Evolutionary conservation across 2,797 vertebrate species (phyloP).

Genomic region (Cercopithecus diana): DNA sequence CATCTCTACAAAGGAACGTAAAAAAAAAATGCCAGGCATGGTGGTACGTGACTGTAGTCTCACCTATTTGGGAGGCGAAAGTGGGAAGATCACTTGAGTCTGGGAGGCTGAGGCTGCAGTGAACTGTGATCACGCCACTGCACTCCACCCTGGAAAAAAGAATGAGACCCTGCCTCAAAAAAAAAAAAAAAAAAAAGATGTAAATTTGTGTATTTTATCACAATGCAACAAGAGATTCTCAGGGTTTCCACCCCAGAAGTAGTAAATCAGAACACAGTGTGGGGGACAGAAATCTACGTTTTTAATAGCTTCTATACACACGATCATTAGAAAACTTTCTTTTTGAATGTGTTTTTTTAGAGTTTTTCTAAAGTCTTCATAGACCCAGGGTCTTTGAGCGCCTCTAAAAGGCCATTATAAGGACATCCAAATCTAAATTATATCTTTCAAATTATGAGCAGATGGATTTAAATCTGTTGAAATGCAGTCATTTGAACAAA

Average conservation of each 20-base stretch:
- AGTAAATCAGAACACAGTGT: not conserved
- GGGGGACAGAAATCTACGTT: not conserved
- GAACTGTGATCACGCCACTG: no score
- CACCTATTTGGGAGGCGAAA: no score
- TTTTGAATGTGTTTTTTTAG: slow-evolving; percentile 21
- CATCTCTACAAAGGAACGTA: no score
- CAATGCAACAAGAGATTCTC: not conserved
- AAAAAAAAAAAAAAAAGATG: not conserved
- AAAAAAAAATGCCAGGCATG: no score
- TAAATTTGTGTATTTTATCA: not conserved
- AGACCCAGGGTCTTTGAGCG: not conserved
- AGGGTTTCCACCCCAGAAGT: not conserved
- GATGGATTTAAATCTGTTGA: not conserved
- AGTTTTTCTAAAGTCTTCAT: not conserved
- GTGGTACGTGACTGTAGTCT: no score
- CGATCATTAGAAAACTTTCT: not conserved
- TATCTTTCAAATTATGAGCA: not conserved
- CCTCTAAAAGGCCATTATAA: not conserved
- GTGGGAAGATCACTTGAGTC: no score
- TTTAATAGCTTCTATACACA: not conserved
- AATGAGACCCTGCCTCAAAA: not conserved
- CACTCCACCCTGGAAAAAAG: not conserved
- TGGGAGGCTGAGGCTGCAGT: no score
- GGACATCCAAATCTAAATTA: not conserved
- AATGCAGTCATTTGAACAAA: not conserved